A percentile compares a stretch with the other conserved stretches of the same genome.
phyloP scores from a whole-genome alignment of 1,140 invertebrate genomes.

The Oncopeltus fasciatus region DNA sequence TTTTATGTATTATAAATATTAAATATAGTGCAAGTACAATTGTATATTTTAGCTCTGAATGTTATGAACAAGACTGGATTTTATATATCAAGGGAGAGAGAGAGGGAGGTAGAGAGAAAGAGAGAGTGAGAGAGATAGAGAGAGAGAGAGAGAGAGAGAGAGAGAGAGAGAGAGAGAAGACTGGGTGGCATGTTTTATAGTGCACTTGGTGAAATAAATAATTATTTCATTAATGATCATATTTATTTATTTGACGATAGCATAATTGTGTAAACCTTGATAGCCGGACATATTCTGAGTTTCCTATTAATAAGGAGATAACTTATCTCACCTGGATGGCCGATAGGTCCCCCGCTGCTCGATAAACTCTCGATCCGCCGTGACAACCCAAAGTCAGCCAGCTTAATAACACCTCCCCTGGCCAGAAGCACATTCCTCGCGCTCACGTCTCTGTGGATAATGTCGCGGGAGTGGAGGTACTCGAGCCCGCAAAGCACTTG shows the following conservation, averaged over 20 bases:
- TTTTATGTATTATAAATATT: too few species aligned
- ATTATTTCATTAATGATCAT: too few species aligned
- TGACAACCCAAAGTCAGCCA: constrained; percentile 10
- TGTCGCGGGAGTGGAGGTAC: constrained; percentile 6
- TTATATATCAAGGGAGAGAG: background rate
- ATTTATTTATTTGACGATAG: too few species aligned
- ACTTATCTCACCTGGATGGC: constrained; percentile 1
- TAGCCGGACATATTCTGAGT: too few species aligned
- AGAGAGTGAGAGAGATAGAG: background rate
- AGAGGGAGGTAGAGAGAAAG: background rate
- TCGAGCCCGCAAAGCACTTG: background rate
- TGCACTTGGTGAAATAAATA: too few species aligned
- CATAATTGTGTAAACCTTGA: too few species aligned
- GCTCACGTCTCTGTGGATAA: constrained; percentile 8
- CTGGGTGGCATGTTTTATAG: too few species aligned
- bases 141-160: constrained; percentile 2
- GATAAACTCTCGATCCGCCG: constrained; percentile 3
- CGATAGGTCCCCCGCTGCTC: background rate
- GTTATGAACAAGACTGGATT: too few species aligned
- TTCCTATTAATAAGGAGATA: too few species aligned
- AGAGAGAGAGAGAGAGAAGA: constrained; percentile 2
- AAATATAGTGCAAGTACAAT: too few species aligned
- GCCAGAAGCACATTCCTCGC: constrained; percentile 6
- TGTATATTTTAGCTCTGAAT: too few species aligned
- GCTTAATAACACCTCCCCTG: background rate